Percentiles rank a stretch among this genome's conserved stretches.
Evolutionary conservation across 2,797 vertebrate genomes (phyloP).

Genomic region (Echiichthys vipera): DNA sequence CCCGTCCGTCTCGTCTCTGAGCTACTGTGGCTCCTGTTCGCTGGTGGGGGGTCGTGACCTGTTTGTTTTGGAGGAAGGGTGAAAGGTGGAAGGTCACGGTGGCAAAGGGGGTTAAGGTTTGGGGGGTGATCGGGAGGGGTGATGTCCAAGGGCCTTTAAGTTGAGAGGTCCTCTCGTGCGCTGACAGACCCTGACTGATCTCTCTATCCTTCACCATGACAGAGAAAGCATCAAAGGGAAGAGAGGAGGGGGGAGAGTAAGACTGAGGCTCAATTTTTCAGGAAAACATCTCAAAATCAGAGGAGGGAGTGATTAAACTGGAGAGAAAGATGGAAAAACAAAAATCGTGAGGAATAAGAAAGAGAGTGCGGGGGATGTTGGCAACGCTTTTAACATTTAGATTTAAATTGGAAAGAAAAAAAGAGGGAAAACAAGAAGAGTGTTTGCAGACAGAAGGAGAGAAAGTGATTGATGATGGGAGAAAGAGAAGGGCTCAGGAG

Average conservation of each 20-base stretch:
- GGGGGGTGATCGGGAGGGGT: constrained; percentile 11
- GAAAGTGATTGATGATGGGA: background rate
- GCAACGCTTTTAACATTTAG: background rate
- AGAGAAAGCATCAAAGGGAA: constrained; percentile 3
- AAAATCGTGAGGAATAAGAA: background rate
- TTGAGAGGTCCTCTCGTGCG: constrained; percentile 46
- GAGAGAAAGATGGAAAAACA: background rate
- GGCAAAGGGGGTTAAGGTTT: constrained; percentile 29
- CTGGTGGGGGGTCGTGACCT: constrained; percentile 62
- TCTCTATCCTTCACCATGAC: constrained; percentile 40
- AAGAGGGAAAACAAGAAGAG: background rate
- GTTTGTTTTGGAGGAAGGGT: constrained; percentile 74
- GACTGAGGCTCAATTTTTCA: background rate
- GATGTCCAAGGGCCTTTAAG: constrained; percentile 59
- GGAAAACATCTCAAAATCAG: background rate
- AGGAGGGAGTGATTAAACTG: background rate
- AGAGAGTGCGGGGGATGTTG: background rate
- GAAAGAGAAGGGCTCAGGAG: background rate
- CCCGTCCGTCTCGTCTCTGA: constrained; percentile 36
- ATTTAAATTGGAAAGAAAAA: background rate
- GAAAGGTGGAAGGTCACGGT: constrained; percentile 68
- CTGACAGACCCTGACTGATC: constrained; percentile 54
- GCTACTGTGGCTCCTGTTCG: constrained; percentile 64
- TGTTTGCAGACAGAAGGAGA: background rate
- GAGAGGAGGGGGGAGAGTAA: background rate